Conservation (phyloP, 2,113 vertebrate species). For the Colossoma macropomum region DNA sequence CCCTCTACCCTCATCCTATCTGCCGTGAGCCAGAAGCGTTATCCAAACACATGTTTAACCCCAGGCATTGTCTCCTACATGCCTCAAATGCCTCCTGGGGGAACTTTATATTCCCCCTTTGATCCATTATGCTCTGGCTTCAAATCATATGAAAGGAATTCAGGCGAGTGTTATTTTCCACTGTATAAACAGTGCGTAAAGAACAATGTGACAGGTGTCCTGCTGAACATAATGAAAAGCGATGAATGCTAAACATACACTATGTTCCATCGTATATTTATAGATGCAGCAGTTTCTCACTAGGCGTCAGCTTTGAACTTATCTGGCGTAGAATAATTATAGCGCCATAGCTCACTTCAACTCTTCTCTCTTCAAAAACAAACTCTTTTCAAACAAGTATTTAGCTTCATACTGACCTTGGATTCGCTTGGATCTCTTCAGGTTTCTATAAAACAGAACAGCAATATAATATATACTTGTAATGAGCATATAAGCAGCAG, state of each 20-base stretch:
- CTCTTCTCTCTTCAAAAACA: too few relatives aligned
- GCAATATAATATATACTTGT: too few relatives aligned
- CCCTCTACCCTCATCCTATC: not conserved
- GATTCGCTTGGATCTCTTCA: too few relatives aligned
- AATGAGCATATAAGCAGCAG: too few relatives aligned
- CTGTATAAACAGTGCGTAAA: not conserved
- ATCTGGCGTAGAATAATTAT: too few relatives aligned
- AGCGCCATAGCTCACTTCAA: not conserved
- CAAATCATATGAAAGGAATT: constrained; percentile 9
- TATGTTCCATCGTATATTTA: constrained; percentile 5
- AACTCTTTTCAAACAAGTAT: not conserved
- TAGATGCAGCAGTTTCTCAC: not conserved
- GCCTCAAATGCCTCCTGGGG: constrained; percentile 12
- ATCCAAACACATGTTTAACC: constrained; percentile 25
- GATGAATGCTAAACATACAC: not conserved
- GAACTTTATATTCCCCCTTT: constrained; percentile 8
- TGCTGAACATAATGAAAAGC: constrained; percentile 13
- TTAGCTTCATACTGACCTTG: not conserved
- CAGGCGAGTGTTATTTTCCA: not conserved
- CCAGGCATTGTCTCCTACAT: not conserved
- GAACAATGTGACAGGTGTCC: constrained; percentile 12
- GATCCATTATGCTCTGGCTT: constrained; percentile 18
- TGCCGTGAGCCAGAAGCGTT: not conserved
- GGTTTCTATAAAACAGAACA: too few relatives aligned
- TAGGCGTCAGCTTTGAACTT: not conserved